These are phyloP conservation scores for Rhysida immarginata DNA, from an alignment of 1,140 invertebrate genomes.

Conservation along the genomic window DNA sequence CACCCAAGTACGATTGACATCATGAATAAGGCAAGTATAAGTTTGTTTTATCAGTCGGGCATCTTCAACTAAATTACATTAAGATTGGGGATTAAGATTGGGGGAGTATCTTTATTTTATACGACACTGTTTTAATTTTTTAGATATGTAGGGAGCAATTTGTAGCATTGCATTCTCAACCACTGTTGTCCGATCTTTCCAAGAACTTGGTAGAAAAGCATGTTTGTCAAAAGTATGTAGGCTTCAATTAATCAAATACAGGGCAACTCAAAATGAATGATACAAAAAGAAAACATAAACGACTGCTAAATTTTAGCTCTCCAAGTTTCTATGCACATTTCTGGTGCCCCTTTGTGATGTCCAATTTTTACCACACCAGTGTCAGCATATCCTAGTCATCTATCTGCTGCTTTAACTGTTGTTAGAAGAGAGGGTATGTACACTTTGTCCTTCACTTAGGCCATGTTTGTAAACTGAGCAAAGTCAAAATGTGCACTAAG, in stretches of 20 bases:
- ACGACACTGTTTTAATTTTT: constrained; percentile 20
- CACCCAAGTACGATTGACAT: constrained; percentile 69
- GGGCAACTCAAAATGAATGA: constrained; percentile 13
- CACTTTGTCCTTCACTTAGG: too few relatives aligned
- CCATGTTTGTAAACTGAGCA: too few relatives aligned
- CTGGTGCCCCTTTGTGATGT: too few relatives aligned
- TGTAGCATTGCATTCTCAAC: constrained; percentile 78
- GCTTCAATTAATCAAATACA: constrained; percentile 7
- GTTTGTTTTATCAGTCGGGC: neutral
- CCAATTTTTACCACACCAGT: too few relatives aligned
- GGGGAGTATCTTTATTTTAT: constrained; percentile 3
- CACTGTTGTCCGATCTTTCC: constrained; percentile 79
- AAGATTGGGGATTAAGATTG: neutral
- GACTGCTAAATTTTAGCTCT: too few relatives aligned
- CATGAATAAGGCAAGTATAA: constrained; percentile 66
- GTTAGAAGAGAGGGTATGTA: too few relatives aligned
- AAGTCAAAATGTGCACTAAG: too few relatives aligned
- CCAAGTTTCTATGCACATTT: too few relatives aligned
- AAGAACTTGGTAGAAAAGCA: constrained; percentile 51
- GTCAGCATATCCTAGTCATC: too few relatives aligned
- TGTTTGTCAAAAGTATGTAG: constrained; percentile 41
- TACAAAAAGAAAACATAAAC: too few relatives aligned
- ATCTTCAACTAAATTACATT: constrained; percentile 3
- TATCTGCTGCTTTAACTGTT: too few relatives aligned
- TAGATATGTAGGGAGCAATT: constrained; percentile 92